A percentile compares a stretch with the other conserved stretches of the same genome.
Evolutionary conservation across 2,888 invertebrate species (phyloP).

Genomic region (Drosophila diplacantha): DNA sequence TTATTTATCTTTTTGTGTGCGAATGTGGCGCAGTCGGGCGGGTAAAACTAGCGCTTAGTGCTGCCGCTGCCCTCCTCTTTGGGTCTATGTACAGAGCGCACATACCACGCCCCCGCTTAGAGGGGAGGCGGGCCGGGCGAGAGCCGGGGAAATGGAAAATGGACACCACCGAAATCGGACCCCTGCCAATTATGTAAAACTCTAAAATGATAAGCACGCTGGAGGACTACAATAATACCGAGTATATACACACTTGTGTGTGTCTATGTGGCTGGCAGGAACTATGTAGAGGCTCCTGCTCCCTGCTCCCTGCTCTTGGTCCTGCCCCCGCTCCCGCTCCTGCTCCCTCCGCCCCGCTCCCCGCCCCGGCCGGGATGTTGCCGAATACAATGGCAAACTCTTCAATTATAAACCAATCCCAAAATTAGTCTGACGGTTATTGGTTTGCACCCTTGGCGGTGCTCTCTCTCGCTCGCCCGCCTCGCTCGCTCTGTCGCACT

Average conservation of each 20-base stretch:
- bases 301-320: not conserved
- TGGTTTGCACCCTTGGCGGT: conserved; percentile 73
- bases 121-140: not conserved
- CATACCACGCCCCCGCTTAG: conserved; percentile 34
- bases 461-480: conserved; percentile 19
- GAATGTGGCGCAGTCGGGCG: conserved; percentile 40
- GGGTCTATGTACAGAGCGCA: conserved; percentile 20
- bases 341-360: not conserved
- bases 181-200: conserved; percentile 66
- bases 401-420: conserved; percentile 77
- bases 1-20: conserved; percentile 62
- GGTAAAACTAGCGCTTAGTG: conserved; percentile 38
- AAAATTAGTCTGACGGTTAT: conserved; percentile 75
- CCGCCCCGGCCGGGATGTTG: conserved; percentile 6
- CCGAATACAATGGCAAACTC: conserved; percentile 71
- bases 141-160: conserved; percentile 19
- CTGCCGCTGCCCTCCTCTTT: not conserved
- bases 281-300: conserved; percentile 30
- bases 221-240: conserved; percentile 67
- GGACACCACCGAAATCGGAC: conserved; percentile 15
- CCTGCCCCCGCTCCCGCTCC: not conserved
- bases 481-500: conserved; percentile 20
- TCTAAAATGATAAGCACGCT: conserved; percentile 66
- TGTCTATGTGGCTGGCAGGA: conserved; percentile 24
- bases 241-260: conserved; percentile 3